A percentile compares a stretch with the other conserved stretches of the same genome.
phyloP scores from a whole-genome alignment of 2,113 vertebrate genomes.

The Gobio gobio region DNA sequence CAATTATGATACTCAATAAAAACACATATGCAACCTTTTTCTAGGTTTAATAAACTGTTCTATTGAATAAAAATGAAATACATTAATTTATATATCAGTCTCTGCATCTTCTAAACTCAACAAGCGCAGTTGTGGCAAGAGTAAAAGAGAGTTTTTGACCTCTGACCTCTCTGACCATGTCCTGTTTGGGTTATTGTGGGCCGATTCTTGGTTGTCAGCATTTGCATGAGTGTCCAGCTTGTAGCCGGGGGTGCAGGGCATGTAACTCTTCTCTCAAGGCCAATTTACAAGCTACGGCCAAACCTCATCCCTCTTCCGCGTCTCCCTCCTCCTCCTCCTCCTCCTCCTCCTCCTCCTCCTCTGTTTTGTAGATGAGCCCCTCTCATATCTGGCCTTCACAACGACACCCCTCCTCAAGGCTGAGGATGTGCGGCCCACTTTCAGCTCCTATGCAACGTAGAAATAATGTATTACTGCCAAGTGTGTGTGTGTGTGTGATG shows the following conservation, averaged over 20 bases:
- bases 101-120: not conserved
- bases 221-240: constrained; percentile 46
- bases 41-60: too few species aligned
- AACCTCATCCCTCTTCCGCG: constrained; percentile 25
- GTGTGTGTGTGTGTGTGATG: constrained; percentile 8
- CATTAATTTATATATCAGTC: not conserved
- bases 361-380: constrained; percentile 52
- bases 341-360: constrained; percentile 49
- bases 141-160: constrained; percentile 42
- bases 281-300: constrained; percentile 60
- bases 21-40: not conserved
- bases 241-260: constrained; percentile 39
- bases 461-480: not conserved
- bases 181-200: constrained; percentile 45
- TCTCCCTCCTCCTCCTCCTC: constrained; percentile 52
- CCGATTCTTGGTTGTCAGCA: constrained; percentile 52
- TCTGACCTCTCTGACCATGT: constrained; percentile 43
- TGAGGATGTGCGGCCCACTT: constrained; percentile 36
- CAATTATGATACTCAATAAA: not conserved
- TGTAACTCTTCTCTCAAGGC: constrained; percentile 52
- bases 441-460: not conserved
- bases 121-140: not conserved
- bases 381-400: constrained; percentile 60
- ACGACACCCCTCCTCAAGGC: constrained; percentile 52
- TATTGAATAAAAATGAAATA: too few species aligned